A percentile compares a stretch with the other conserved stretches of the same genome.
phyloP scores from a whole-genome alignment of 1,140 invertebrate species.

The Drosophila ironensis region DNA sequence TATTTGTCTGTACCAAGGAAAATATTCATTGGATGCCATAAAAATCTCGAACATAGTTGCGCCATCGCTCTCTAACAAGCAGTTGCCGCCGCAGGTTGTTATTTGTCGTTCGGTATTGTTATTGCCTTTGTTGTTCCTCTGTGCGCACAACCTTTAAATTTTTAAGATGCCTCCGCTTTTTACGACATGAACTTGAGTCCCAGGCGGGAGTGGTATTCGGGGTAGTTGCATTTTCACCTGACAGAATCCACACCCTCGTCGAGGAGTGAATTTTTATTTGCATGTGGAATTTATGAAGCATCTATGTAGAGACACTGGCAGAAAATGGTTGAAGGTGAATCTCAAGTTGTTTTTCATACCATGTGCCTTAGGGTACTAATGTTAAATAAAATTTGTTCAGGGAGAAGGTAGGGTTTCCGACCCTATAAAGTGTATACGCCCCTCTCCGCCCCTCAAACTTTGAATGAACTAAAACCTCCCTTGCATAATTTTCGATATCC shows the following conservation, averaged over 20 bases:
- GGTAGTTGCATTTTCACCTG: constrained; percentile 4
- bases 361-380: no score
- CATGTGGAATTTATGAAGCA: not conserved
- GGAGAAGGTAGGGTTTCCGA: no score
- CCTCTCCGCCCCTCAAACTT: no score
- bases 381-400: no score
- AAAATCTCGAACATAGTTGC: constrained; percentile 64
- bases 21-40: constrained; percentile 72
- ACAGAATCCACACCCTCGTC: not conserved
- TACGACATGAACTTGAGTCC: constrained; percentile 19
- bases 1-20: constrained; percentile 55
- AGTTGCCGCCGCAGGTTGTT: constrained; percentile 28
- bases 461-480: no score
- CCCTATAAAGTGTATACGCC: no score
- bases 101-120: constrained; percentile 14
- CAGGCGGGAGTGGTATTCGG: no score
- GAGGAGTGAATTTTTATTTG: constrained; percentile 13
- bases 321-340: no score
- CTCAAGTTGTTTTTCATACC: no score
- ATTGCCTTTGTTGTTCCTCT: constrained; percentile 32
- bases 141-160: constrained; percentile 64
- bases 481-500: no score
- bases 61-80: constrained; percentile 28
- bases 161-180: constrained; percentile 52
- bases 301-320: no score